A percentile compares a stretch with the other conserved stretches of the same genome.
These are phyloP conservation scores for Butorides virescens DNA, from an alignment of 2,113 vertebrate species.

Conservation along the genomic window DNA sequence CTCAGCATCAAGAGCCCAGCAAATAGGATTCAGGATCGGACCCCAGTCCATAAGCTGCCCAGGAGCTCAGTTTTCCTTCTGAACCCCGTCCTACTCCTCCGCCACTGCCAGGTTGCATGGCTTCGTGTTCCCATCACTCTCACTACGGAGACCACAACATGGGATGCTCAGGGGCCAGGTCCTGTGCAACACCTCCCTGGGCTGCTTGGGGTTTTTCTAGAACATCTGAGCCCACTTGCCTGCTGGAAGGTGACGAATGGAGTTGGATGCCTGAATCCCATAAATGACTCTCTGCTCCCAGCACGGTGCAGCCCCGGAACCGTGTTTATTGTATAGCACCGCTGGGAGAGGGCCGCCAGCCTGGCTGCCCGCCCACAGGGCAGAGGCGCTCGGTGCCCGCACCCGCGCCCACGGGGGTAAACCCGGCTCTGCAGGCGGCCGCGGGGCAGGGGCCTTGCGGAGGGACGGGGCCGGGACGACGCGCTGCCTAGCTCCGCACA, in stretches of 20 bases:
- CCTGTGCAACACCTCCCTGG: neutral
- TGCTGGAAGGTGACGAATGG: neutral
- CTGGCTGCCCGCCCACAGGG: neutral
- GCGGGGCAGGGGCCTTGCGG: accelerated
- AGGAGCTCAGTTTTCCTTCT: neutral
- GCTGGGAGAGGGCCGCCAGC: neutral
- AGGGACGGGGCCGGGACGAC: neutral
- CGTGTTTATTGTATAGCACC: no score
- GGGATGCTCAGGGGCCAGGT: neutral
- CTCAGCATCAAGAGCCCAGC: neutral
- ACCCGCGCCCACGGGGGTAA: neutral
- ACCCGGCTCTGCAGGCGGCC: accelerated
- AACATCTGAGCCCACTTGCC: neutral
- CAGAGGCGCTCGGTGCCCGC: neutral
- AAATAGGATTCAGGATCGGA: neutral
- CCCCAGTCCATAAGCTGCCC: neutral
- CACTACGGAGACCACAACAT: accelerated
- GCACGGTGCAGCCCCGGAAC: neutral
- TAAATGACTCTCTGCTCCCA: neutral
- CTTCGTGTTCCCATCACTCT: accelerated
- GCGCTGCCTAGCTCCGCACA: neutral
- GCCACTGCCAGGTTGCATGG: neutral
- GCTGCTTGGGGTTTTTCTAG: neutral
- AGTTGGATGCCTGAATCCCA: accelerated
- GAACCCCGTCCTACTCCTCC: neutral